Percentiles rank a stretch among this genome's conserved stretches.
phyloP scores from a whole-genome alignment of 2,888 invertebrate genomes.

The Fissipunctia ypsillon region DNA sequence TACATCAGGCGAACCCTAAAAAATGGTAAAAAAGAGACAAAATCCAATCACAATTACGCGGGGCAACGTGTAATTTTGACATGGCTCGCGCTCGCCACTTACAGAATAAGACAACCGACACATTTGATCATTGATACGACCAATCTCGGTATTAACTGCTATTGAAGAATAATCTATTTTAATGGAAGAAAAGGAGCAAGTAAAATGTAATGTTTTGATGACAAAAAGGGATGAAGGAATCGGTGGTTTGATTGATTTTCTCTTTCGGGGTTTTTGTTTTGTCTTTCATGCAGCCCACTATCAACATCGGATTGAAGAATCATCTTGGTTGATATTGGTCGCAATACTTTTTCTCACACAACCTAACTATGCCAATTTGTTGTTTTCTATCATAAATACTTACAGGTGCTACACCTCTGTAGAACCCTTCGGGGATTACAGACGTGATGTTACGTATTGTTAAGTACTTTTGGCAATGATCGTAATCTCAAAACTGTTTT shows the following conservation, averaged over 20 bases:
- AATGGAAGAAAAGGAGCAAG: slow-evolving; percentile 52
- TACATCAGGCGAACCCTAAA: slow-evolving; percentile 62
- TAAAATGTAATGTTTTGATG: slow-evolving; percentile 41
- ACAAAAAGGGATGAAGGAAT: slow-evolving; percentile 19
- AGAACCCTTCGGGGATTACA: background rate
- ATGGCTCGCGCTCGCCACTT: slow-evolving; percentile 73
- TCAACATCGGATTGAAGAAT: background rate
- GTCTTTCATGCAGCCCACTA: background rate
- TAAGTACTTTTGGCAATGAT: background rate
- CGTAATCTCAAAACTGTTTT: background rate
- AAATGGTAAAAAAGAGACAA: slow-evolving; percentile 80
- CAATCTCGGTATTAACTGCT: slow-evolving; percentile 53
- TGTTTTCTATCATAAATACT: no score
- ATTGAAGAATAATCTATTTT: slow-evolving; percentile 56
- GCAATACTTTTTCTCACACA: background rate
- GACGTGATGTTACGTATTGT: background rate
- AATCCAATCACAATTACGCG: slow-evolving; percentile 88
- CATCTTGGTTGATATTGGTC: background rate
- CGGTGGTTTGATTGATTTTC: slow-evolving; percentile 10
- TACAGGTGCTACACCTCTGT: background rate
- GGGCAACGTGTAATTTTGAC: slow-evolving; percentile 80
- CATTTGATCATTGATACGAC: slow-evolving; percentile 67
- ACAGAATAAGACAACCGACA: slow-evolving; percentile 70
- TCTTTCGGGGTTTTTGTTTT: background rate
- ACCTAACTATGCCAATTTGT: no score